Conservation (phyloP, 2,113 vertebrate species). For the Vimba vimba region DNA sequence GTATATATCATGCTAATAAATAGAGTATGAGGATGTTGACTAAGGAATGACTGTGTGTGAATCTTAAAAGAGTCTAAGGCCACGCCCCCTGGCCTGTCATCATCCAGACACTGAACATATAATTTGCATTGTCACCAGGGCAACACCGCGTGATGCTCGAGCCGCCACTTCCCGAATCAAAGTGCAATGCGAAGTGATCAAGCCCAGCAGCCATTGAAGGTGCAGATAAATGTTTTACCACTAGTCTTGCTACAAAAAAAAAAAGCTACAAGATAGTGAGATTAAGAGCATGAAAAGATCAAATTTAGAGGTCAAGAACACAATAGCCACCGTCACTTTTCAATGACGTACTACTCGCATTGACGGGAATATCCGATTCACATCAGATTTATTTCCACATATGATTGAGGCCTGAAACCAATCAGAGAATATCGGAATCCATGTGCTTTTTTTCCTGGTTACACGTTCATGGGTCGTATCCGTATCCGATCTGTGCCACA, state of each 20-base stretch:
- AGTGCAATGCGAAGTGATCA: slow-evolving; percentile 29
- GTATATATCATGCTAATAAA: neutral
- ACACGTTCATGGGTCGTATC: too few relatives aligned
- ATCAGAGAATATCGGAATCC: too few relatives aligned
- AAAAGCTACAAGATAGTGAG: neutral
- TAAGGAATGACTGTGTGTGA: neutral
- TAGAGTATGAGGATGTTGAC: neutral
- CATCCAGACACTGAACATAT: slow-evolving; percentile 4
- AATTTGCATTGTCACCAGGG: slow-evolving; percentile 45
- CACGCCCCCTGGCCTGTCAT: neutral
- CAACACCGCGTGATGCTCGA: slow-evolving; percentile 43
- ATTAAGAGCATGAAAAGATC: neutral
- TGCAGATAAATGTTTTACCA: slow-evolving; percentile 20
- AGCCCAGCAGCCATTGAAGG: neutral
- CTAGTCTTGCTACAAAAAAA: neutral
- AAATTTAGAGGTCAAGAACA: neutral
- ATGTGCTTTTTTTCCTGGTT: too few relatives aligned
- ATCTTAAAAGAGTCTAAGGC: neutral
- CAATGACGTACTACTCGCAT: too few relatives aligned
- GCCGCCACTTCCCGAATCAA: slow-evolving; percentile 48
- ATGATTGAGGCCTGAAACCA: too few relatives aligned
- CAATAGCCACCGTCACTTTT: too few relatives aligned
- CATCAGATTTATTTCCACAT: too few relatives aligned
- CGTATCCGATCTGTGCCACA: too few relatives aligned
- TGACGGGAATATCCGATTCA: too few relatives aligned